Base-by-base conservation (phyloP, 2,797 vertebrate genomes). In the Sciurus vulgaris region DNA sequence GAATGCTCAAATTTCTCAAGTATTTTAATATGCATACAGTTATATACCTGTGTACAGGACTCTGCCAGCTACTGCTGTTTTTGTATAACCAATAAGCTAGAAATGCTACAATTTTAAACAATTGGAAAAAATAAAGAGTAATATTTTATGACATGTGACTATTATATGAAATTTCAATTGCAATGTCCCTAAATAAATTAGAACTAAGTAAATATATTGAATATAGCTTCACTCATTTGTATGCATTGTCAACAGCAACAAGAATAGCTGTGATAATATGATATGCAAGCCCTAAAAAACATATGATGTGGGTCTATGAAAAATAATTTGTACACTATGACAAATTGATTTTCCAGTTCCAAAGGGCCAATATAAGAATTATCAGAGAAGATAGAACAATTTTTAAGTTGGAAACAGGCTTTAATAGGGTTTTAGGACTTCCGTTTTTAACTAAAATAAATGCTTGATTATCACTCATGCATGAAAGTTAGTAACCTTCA, bases 351-450 rank as follows among this genome's bases (percentile, higher is more conserved):
- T 70, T 33, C 35, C 73, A 59, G n/a, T 77, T 94, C 44, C 38
- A 88, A 94, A 92, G 59, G 63, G 14, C n/a, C 88, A 74, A 63
- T 51, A 63, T 54, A 89, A 87, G 44, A 95, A 95, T 86, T 77
- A 94, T 83, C 35, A 30, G 33, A 79, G 38, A 51, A 97, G 81
- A 69, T 38, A 61, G 28, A 88, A 94, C 28, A 41, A 77, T 93
- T 54, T 86, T 2, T 84, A 89, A 61, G n/a, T 18, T 96, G 72
- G 38, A 35, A 74, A 72, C 35, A 69, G 65, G 28, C 7, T 72
- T 77, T 87, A 86, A 90, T 5, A 56, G 67, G 2, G 15, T 79
- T 96, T 88, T 84, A 94, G 10, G 49, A 67, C 67, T 41, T 93
- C 30, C 33, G 76, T 8, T 86, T 91, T 92, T 59, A 91, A 94